These are phyloP conservation scores for Sinocyclocheilus grahami DNA, from an alignment of 2,113 vertebrate genomes.

Conservation along the genomic window DNA sequence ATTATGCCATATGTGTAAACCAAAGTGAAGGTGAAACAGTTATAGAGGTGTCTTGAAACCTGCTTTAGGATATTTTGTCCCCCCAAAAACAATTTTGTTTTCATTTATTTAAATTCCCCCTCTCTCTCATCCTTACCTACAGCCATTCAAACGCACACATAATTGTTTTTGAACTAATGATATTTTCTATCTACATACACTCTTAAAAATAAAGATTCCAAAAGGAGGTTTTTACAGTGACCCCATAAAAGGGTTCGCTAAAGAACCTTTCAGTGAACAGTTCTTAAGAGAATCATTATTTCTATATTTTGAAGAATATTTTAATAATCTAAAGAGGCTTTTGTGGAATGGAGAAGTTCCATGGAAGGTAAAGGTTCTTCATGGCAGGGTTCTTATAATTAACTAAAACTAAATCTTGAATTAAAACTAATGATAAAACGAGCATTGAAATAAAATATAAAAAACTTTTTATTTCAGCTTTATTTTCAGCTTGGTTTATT, in stretches of 20 bases:
- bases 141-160: background rate
- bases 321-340: background rate
- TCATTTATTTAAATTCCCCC: background rate
- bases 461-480: too few species aligned
- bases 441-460: too few species aligned
- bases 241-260: background rate
- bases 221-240: background rate
- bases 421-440: too few species aligned
- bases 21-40: conserved; percentile 11
- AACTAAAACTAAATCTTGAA: too few species aligned
- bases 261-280: background rate
- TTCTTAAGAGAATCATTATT: background rate
- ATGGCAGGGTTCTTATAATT: too few species aligned
- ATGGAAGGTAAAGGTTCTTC: too few species aligned
- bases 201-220: background rate
- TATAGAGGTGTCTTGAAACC: background rate
- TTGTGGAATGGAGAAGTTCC: background rate
- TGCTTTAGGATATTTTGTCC: background rate
- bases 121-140: background rate
- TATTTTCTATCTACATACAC: background rate
- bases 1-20: conserved; percentile 14
- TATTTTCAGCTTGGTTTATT: too few species aligned
- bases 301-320: background rate
- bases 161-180: background rate
- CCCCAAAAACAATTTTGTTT: background rate